Base-by-base conservation (phyloP, 1,140 invertebrate species). In the Wasmannia auropunctata region DNA sequence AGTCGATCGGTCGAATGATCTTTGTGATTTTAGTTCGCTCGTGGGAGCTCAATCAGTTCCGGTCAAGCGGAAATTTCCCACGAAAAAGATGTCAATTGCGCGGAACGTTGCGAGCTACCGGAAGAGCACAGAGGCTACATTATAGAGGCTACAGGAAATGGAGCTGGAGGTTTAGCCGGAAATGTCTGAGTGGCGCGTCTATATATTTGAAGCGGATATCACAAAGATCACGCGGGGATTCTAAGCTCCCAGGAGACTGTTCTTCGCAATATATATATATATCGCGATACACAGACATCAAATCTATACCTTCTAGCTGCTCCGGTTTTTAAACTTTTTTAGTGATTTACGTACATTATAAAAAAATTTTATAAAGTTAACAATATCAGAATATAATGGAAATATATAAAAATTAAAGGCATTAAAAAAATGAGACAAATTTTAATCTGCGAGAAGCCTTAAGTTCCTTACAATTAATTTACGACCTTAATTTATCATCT, bases 151-250 rank as follows among this genome's bases (percentile, higher is more conserved):
- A 74, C 40, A 63, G 88, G 88, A 89, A 87, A 77, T 76, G 58
- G 54, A 85, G 65, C 72, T 72, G 46, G n/a, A 89, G 65, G 46
- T 85, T 72, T 77, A 79, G 75, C 86, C 86, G 86, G 75, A 89
- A 87, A 67, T 77, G 43, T 86, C 72, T 31, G 63, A 86, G 70
- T 81, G 43, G 54, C 60, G 43, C 16, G 34, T 81, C 76, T 46
- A 62, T 69, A 49, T 70, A 81, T 79, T 40, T 81, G 46, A 60
- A 31, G 31, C 40, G 56, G 11, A 49, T 40, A 65, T 77, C 46
- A 43, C 81, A 49, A 85, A 14, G 58, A 65, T 62, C 69, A 62
- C 56, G 16, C 56, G 58, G 58, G 19, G 31, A 85, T 76, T 79
- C 34, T 51, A 31, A n/a, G 31, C n/a, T 28, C 25, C 40, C 25